Conservation (phyloP, 2,888 invertebrate genomes). For the Tanypteryx hageni region DNA sequence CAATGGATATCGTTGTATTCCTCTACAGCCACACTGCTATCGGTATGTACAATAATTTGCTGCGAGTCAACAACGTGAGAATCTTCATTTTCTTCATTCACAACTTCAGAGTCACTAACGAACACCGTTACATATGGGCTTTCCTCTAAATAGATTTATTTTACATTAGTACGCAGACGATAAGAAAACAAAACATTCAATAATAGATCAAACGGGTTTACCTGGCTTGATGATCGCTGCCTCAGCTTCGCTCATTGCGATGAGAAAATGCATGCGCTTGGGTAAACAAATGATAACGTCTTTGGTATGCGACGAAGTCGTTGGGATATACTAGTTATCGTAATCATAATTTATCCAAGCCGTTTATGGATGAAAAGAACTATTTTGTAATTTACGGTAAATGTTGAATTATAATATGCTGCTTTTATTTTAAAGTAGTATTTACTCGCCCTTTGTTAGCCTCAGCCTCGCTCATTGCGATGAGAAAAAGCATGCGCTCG, state of each 20-base stretch:
- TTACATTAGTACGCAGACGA: not conserved
- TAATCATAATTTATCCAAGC: too few relatives aligned
- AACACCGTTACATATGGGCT: constrained; percentile 39
- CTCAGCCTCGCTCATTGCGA: constrained; percentile 62
- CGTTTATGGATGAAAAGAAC: too few relatives aligned
- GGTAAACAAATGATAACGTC: not conserved
- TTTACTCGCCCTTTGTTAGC: too few relatives aligned
- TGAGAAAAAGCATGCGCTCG: not conserved
- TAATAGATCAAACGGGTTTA: constrained; percentile 55
- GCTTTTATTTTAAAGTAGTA: too few relatives aligned
- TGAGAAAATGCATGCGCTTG: constrained; percentile 6
- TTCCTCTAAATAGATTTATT: not conserved
- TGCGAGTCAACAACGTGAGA: constrained; percentile 26
- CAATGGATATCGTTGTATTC: constrained; percentile 51
- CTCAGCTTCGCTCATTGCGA: constrained; percentile 63
- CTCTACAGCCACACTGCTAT: constrained; percentile 38
- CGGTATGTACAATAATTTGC: constrained; percentile 50
- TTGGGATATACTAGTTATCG: too few relatives aligned
- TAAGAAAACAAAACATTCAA: constrained; percentile 5
- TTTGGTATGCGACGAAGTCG: too few relatives aligned
- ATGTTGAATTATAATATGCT: too few relatives aligned
- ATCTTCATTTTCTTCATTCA: constrained; percentile 47
- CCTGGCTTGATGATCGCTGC: constrained; percentile 57
- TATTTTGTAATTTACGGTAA: too few relatives aligned
- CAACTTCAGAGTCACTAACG: constrained; percentile 50